These are phyloP conservation scores for Eulemur coronatus DNA, from an alignment of 2,797 vertebrate species.

Conservation along the genomic window DNA sequence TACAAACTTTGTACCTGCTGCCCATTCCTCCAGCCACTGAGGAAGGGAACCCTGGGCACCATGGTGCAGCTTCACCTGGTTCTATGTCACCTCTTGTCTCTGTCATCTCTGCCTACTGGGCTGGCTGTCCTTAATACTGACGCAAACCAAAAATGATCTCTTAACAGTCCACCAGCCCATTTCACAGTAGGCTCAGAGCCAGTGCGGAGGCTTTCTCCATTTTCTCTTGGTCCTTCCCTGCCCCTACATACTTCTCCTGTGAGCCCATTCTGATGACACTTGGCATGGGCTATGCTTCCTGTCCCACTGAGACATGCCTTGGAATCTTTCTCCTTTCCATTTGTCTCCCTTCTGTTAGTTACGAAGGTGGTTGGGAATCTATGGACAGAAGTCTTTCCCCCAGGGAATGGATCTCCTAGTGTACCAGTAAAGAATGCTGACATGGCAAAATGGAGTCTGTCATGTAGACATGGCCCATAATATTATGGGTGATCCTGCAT, in stretches of 20 bases:
- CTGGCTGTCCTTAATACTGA: neutral
- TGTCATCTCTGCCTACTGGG: neutral
- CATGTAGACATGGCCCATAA: neutral
- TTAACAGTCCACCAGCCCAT: neutral
- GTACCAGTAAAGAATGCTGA: neutral
- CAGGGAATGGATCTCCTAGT: neutral
- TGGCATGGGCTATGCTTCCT: neutral
- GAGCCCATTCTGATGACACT: neutral
- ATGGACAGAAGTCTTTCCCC: neutral
- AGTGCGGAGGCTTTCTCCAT: neutral
- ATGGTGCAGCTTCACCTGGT: neutral
- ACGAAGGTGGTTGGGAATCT: neutral
- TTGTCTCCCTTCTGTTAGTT: conserved; percentile 1
- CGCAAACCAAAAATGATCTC: neutral
- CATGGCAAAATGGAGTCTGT: neutral
- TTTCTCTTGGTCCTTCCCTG: neutral
- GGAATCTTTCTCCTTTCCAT: neutral
- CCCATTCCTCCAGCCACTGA: neutral
- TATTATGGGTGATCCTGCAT: neutral
- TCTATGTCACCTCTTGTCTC: neutral
- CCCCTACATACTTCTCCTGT: neutral
- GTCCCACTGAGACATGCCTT: neutral
- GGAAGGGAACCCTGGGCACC: neutral
- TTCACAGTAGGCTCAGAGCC: neutral
- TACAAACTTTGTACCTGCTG: neutral